These are phyloP conservation scores for Pantelozetes paolii DNA, from an alignment of 2,888 invertebrate genomes.

Conservation along the genomic window DNA sequence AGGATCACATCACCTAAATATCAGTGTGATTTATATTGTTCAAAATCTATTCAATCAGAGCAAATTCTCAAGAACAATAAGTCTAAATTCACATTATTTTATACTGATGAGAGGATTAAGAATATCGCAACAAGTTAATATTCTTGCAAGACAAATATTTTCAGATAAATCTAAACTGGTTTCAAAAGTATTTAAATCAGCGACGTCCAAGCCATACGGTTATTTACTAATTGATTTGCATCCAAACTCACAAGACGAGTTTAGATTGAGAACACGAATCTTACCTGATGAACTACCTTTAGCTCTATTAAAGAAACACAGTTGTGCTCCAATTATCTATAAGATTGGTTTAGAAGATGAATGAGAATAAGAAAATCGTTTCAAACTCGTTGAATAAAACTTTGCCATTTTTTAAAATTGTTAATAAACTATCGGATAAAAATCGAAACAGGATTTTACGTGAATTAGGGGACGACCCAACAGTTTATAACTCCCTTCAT, in stretches of 20 bases:
- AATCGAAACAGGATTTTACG: too few relatives aligned
- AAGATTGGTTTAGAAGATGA: background rate
- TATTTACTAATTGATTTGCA: slow-evolving; percentile 39
- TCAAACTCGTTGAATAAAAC: background rate
- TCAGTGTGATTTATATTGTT: slow-evolving; percentile 36
- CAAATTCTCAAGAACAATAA: slow-evolving; percentile 35
- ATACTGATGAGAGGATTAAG: slow-evolving; percentile 27
- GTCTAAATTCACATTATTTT: slow-evolving; percentile 36
- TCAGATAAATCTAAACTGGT: slow-evolving; percentile 6
- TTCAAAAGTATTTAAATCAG: slow-evolving; percentile 8
- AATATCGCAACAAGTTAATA: background rate
- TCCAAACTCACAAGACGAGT: slow-evolving; percentile 10
- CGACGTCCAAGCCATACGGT: slow-evolving; percentile 25
- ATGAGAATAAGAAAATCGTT: too few relatives aligned
- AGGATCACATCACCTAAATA: slow-evolving; percentile 41
- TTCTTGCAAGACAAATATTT: slow-evolving; percentile 32
- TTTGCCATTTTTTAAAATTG: background rate
- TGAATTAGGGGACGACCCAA: background rate
- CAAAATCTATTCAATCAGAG: slow-evolving; percentile 42
- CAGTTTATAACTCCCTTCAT: background rate
- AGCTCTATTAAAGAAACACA: background rate
- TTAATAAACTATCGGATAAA: too few relatives aligned
- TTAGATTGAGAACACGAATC: background rate
- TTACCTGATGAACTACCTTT: background rate
- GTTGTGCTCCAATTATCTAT: background rate